Percentiles rank a stretch among this genome's conserved stretches.
Conservation (phyloP, 2,888 invertebrate genomes). For the Ophion obscuratus region DNA sequence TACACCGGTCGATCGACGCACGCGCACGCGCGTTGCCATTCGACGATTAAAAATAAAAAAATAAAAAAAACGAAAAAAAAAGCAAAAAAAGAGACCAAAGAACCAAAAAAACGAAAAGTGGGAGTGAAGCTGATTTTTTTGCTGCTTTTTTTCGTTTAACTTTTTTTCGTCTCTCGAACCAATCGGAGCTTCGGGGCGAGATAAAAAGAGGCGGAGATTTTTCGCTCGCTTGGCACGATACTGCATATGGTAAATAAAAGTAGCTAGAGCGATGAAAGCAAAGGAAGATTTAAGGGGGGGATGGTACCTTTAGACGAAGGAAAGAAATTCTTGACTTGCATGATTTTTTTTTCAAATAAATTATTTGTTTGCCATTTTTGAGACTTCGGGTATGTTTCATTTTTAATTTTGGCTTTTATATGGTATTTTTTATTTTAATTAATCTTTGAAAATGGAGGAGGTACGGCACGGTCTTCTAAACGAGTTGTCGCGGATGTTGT, state of each 20-base stretch:
- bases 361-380: no score
- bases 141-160: not conserved
- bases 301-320: no score
- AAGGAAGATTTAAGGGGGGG: not conserved
- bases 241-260: not conserved
- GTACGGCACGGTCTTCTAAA: no score
- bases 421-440: no score
- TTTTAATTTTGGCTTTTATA: no score
- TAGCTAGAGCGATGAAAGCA: not conserved
- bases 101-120: not conserved
- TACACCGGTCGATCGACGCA: constrained; percentile 30
- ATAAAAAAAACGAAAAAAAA: constrained; percentile 1
- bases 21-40: not conserved
- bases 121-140: not conserved
- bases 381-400: no score
- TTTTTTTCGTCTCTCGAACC: not conserved
- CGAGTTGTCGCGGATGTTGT: no score
- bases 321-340: not conserved
- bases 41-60: not conserved
- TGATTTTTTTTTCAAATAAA: not conserved
- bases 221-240: no score
- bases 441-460: no score
- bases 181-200: not conserved
- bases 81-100: not conserved
- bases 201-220: not conserved